A percentile compares a stretch with the other conserved stretches of the same genome.
Evolutionary conservation across 2,113 vertebrate genomes (phyloP).

Genomic region (Coryphaenoides rupestris): DNA sequence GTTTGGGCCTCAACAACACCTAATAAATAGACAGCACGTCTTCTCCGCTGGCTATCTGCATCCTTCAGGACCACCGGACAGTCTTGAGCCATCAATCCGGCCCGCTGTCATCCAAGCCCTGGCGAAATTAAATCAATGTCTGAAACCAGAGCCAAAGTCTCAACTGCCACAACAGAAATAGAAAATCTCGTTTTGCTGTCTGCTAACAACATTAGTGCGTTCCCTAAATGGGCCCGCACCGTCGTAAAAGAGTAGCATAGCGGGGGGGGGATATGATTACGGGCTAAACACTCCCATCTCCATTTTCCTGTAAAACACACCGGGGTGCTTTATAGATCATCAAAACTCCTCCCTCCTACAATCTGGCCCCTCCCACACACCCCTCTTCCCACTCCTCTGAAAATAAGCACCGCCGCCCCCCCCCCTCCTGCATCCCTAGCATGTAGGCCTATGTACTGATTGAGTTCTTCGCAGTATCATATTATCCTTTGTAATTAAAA

Average conservation of each 20-base stretch:
- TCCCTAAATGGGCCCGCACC: slow-evolving; percentile 75
- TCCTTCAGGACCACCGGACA: slow-evolving; percentile 67
- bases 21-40: background rate
- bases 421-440: slow-evolving; percentile 15
- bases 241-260: slow-evolving; percentile 68
- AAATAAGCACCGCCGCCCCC: slow-evolving; percentile 11
- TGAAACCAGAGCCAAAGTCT: slow-evolving; percentile 75
- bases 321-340: slow-evolving; percentile 65
- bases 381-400: too few species aligned
- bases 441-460: slow-evolving; percentile 75
- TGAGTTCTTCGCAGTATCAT: slow-evolving; percentile 66
- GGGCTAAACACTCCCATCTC: slow-evolving; percentile 65
- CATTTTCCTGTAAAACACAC: slow-evolving; percentile 74
- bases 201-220: slow-evolving; percentile 78
- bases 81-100: slow-evolving; percentile 70
- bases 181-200: slow-evolving; percentile 79
- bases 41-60: slow-evolving; percentile 49
- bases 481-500: slow-evolving; percentile 75
- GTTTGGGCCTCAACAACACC: background rate
- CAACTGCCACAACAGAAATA: slow-evolving; percentile 78
- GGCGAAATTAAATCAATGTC: slow-evolving; percentile 78
- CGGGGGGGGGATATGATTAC: slow-evolving; percentile 76
- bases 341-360: slow-evolving; percentile 3
- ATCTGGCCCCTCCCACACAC: background rate
- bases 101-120: slow-evolving; percentile 74